Conservation (phyloP, 2,888 invertebrate species). For the Xanthia icteritia region DNA sequence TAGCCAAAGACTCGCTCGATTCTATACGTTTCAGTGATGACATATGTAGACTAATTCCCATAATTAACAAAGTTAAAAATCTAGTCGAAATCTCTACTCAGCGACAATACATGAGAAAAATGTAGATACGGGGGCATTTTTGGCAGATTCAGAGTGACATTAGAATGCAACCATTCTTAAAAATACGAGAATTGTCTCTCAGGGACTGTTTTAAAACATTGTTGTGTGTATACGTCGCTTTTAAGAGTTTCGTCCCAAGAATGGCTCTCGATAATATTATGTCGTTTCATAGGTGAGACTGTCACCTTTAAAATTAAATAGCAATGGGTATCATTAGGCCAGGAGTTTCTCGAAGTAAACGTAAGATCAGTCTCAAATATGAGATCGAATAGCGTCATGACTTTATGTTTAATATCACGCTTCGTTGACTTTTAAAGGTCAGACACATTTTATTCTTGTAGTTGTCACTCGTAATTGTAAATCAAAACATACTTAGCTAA, state of each 20-base stretch:
- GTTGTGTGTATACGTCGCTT: neutral
- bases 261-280: neutral
- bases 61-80: neutral
- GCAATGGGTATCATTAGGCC: neutral
- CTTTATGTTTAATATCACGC: conserved; percentile 16
- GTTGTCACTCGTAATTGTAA: conserved; percentile 2
- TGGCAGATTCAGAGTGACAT: neutral
- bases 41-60: neutral
- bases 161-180: neutral
- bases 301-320: neutral
- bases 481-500: neutral
- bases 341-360: neutral
- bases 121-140: neutral
- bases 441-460: neutral
- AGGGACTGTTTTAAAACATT: neutral
- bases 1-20: neutral
- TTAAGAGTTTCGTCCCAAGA: neutral
- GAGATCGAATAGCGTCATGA: neutral
- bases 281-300: too few relatives aligned
- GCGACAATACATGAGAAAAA: neutral
- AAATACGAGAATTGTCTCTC: neutral
- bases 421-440: conserved; percentile 14
- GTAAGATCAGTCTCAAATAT: neutral
- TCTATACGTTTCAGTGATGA: neutral
- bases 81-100: neutral